Percentiles rank a stretch among this genome's conserved stretches.
phyloP scores from a whole-genome alignment of 2,888 invertebrate genomes.

The Agrochola macilenta region DNA sequence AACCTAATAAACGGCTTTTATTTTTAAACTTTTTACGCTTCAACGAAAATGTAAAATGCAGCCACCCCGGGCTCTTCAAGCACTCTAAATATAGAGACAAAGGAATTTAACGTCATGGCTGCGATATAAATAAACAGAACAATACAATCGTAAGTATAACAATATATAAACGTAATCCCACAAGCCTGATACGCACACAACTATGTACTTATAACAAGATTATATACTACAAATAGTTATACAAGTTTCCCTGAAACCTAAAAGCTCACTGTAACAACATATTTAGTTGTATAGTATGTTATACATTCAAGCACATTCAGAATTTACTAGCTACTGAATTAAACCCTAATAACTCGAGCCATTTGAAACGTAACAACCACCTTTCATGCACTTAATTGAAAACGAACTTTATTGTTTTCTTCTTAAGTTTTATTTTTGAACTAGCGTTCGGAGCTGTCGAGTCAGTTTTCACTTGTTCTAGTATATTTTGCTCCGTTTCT shows the following conservation, averaged over 20 bases:
- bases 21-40: slow-evolving; percentile 36
- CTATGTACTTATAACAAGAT: slow-evolving; percentile 31
- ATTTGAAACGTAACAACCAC: slow-evolving; percentile 65
- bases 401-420: slow-evolving; percentile 60
- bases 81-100: slow-evolving; percentile 62
- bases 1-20: slow-evolving; percentile 23
- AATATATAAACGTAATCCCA: slow-evolving; percentile 34
- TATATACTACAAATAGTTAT: slow-evolving; percentile 52
- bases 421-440: slow-evolving; percentile 60
- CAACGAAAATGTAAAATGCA: slow-evolving; percentile 44
- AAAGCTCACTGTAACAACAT: slow-evolving; percentile 71
- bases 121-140: slow-evolving; percentile 56
- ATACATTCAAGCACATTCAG: slow-evolving; percentile 80
- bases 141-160: slow-evolving; percentile 42
- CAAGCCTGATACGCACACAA: slow-evolving; percentile 31
- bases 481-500: slow-evolving; percentile 78
- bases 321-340: slow-evolving; percentile 84
- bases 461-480: slow-evolving; percentile 68
- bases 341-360: slow-evolving; percentile 79
- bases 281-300: slow-evolving; percentile 79
- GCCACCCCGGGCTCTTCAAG: slow-evolving; percentile 23
- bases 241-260: slow-evolving; percentile 65
- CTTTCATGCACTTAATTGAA: slow-evolving; percentile 52
- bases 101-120: slow-evolving; percentile 37
- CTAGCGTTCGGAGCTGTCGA: slow-evolving; percentile 51